Conservation (phyloP, 2,797 vertebrate species). For the Chelon labrosus region DNA sequence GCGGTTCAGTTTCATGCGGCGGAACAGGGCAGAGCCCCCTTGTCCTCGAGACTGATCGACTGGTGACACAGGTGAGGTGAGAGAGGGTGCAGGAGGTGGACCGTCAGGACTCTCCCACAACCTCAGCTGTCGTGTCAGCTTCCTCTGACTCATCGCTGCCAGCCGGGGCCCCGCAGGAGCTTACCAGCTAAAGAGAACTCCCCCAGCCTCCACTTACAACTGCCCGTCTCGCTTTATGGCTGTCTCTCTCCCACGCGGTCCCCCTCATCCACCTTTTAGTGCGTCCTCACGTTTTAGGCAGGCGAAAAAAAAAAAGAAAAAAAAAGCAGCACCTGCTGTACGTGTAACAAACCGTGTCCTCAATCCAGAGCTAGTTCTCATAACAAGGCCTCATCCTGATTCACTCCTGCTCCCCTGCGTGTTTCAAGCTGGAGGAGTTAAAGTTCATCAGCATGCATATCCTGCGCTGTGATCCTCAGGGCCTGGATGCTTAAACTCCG, state of each 20-base stretch:
- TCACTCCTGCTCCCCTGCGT: constrained; percentile 42
- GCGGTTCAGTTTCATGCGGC: constrained; percentile 78
- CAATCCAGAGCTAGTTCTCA: constrained; percentile 49
- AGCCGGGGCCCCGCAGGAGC: constrained; percentile 49
- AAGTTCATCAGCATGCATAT: constrained; percentile 67
- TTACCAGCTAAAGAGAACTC: constrained; percentile 57
- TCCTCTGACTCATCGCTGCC: constrained; percentile 80
- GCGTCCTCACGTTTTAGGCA: constrained; percentile 47
- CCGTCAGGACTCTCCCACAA: constrained; percentile 74
- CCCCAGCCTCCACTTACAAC: constrained; percentile 62
- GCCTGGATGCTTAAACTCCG: constrained; percentile 51
- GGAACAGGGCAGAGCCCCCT: constrained; percentile 68
- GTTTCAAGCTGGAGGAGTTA: constrained; percentile 55
- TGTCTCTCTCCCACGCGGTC: constrained; percentile 64
- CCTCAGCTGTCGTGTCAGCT: constrained; percentile 76
- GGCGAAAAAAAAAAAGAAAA: neutral
- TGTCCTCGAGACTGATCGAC: constrained; percentile 61
- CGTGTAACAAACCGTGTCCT: constrained; percentile 36
- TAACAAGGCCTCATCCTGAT: constrained; percentile 51
- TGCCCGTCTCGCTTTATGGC: constrained; percentile 51
- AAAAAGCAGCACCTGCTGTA: constrained; percentile 45
- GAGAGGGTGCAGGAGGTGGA: constrained; percentile 50
- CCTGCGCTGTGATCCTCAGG: constrained; percentile 58
- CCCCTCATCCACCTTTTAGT: constrained; percentile 59
- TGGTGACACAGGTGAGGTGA: constrained; percentile 74